Evolutionary conservation across 2,888 invertebrate species (phyloP), one percentile per base, ranked within the genome.

Genomic region (Trilocha varians): DNA sequence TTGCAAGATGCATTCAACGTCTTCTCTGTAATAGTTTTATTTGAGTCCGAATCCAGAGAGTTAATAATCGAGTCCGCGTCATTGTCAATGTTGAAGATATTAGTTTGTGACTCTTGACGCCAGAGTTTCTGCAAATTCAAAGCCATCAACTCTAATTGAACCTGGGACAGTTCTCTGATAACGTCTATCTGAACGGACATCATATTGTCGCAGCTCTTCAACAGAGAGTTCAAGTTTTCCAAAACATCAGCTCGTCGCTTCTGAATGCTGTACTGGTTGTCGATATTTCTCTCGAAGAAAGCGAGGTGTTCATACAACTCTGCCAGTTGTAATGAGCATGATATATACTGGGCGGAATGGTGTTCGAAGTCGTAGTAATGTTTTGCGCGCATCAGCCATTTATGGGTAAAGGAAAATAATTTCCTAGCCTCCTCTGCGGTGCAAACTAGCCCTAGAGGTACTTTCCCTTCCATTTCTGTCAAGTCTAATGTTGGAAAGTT

Each of bases 211-310:
- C 82, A 77, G 0, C 72, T 76, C 58, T 87, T 87, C 34, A 90
- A 61, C 47, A 89, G 63, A 0, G 85, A 78, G 55, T 88, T 87
- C 1, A 90, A 63, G 0, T 87, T 83, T 59, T 90, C 90, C 14
- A 90, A 60, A 14, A 89, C 86, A 39, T 89, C 89, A 1, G 87
- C 88, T 14, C 90, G 71, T 36, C 88, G 75, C 60, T 88, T 88
- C 52, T 89, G 89, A 15, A 89, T 83, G 45, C 73, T 84, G 57
- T 90, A 90, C 50, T 84, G 84, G 46, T 71, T 75, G 46, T 92
- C 92, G 34, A 91, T 78, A 59, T 91, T 90, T 33, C 87, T 78
- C 66, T 94, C 93, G 71, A 92, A 94, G 65, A 91, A 91, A 0
- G 91, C 89, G 40, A 94, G 74, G 57, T 88, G 87, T 52, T 90